A percentile compares a stretch with the other conserved stretches of the same genome.
phyloP scores from a whole-genome alignment of 2,797 vertebrate genomes.

The Crenichthys baileyi region DNA sequence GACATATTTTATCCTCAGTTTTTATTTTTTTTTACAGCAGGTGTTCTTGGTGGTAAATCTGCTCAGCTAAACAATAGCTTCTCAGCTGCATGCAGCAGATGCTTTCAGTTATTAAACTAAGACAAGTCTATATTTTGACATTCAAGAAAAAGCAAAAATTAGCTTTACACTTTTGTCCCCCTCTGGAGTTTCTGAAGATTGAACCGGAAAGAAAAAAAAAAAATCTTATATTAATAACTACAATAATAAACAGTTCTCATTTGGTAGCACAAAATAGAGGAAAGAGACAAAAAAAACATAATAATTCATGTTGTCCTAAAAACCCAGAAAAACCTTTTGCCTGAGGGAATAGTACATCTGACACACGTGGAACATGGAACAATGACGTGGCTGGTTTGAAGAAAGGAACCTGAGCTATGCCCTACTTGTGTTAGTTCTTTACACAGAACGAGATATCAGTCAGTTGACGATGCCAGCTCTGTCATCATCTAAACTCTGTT shows the following conservation, averaged over 20 bases:
- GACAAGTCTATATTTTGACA: not conserved
- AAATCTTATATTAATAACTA: not conserved
- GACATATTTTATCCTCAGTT: slow-evolving; percentile 2
- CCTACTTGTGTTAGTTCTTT: not conserved
- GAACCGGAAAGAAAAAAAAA: not conserved
- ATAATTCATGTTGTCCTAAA: not conserved
- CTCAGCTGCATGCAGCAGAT: not conserved
- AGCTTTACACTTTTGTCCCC: not conserved
- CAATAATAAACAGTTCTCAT: not conserved
- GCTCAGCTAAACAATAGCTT: not conserved
- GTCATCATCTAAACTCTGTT: not conserved
- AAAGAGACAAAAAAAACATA: not conserved
- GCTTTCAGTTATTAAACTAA: slow-evolving; percentile 15
- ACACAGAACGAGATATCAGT: not conserved
- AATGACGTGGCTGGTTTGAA: slow-evolving; percentile 13
- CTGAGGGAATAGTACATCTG: slow-evolving; percentile 3
- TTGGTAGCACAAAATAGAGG: not conserved
- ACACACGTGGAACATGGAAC: not conserved
- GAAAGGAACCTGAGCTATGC: not conserved
- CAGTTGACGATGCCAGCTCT: not conserved
- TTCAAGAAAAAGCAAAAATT: not conserved
- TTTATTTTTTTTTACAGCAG: slow-evolving; percentile 1
- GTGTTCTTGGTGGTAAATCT: not conserved
- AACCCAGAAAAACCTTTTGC: slow-evolving; percentile 1
- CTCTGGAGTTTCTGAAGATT: not conserved